Conservation (phyloP, 2,797 vertebrate genomes). For the Sebastes matsubarae region DNA sequence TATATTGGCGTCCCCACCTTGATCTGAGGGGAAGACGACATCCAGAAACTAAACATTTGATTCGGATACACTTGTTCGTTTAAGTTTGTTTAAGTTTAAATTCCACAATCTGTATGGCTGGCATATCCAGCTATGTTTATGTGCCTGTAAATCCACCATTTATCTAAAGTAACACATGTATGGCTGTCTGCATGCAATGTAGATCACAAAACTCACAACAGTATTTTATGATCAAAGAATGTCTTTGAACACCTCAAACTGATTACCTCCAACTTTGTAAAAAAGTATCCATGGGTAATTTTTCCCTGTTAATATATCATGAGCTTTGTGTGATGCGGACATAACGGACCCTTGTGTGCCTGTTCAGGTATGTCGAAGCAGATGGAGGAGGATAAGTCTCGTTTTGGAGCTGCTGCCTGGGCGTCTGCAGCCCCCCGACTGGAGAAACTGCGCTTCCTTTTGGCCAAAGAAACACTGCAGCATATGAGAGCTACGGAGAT, state of each 20-base stretch:
- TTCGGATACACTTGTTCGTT: neutral
- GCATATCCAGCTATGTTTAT: neutral
- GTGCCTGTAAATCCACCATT: neutral
- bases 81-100: too few species aligned
- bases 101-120: neutral
- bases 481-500: constrained; percentile 91
- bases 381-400: constrained; percentile 89
- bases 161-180: neutral
- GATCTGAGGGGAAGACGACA: neutral
- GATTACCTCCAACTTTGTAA: neutral
- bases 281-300: neutral
- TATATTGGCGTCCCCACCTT: neutral
- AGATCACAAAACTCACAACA: neutral
- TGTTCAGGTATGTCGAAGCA: constrained; percentile 90
- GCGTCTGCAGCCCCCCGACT: constrained; percentile 87
- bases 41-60: neutral
- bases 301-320: neutral
- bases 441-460: constrained; percentile 89
- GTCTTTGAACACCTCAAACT: neutral
- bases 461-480: constrained; percentile 94
- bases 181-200: neutral
- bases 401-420: constrained; percentile 92
- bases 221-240: neutral
- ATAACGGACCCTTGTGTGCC: neutral
- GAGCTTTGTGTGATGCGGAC: neutral